Conservation (phyloP, 2,888 invertebrate genomes). For the Napeogenes sylphis region DNA sequence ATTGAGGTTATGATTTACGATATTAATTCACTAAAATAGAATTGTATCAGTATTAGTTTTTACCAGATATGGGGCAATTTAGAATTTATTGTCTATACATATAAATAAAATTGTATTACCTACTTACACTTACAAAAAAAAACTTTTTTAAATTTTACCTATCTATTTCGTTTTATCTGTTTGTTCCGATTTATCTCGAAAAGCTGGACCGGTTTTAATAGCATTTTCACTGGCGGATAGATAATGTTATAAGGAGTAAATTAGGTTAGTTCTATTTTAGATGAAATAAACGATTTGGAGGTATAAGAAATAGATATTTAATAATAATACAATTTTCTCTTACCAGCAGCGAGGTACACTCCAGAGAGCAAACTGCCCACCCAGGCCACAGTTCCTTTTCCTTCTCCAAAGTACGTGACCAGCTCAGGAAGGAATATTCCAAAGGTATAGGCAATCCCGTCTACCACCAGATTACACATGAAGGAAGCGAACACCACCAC, state of each 20-base stretch:
- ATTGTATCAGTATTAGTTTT: too few relatives aligned
- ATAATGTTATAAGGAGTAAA: too few relatives aligned
- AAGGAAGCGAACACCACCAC: slow-evolving; percentile 97
- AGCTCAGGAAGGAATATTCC: slow-evolving; percentile 93
- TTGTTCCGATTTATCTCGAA: too few relatives aligned
- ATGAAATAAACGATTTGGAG: neutral
- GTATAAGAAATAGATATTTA: too few relatives aligned
- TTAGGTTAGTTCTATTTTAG: too few relatives aligned
- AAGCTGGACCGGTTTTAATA: too few relatives aligned
- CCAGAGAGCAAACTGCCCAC: slow-evolving; percentile 96
- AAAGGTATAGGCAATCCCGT: slow-evolving; percentile 99
- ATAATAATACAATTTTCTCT: slow-evolving; percentile 40
- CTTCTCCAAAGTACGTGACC: slow-evolving; percentile 88
- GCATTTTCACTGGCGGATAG: too few relatives aligned
- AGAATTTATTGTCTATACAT: too few relatives aligned
- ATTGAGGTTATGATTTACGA: neutral
- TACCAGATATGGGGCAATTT: neutral
- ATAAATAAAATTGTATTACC: too few relatives aligned
- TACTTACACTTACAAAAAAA: too few relatives aligned
- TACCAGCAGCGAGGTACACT: slow-evolving; percentile 95
- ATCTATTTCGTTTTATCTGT: too few relatives aligned
- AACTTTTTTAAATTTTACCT: too few relatives aligned
- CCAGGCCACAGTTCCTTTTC: slow-evolving; percentile 93
- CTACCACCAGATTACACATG: slow-evolving; percentile 98
- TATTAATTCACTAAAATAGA: neutral